Evolutionary conservation across 2,797 vertebrate species (phyloP), one percentile per base, ranked within the genome.

Genomic region (Catharus ustulatus): DNA sequence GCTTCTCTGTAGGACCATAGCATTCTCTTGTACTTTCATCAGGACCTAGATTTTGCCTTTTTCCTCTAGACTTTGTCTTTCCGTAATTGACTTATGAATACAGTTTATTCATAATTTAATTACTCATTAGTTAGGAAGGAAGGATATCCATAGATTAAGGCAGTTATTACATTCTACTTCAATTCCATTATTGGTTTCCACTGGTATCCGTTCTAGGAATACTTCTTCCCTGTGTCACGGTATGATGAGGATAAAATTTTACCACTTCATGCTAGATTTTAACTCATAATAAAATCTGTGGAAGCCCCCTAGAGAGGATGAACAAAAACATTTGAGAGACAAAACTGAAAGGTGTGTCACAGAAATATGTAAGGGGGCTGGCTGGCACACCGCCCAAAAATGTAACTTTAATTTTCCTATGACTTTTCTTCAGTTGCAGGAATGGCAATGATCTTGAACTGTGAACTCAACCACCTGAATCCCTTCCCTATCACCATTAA

Each of bases 371-470:
- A 57, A 59, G 10, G 15, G 34, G 21, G 11, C 11, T 57, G 58
- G 62, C 71, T 18, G 6, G 5, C 51, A 84, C 58, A 86, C 73
- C 87, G 52, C 29, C 57, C 29, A 52, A 73, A 75, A 87, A 59
- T 0, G 1, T 74, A 82, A 75, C 30, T 73, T 51, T 10, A 3
- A 74, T 74, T 83, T 89, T 66, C 59, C 76, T 43, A 32, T 92
- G 68, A 38, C 27, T 95, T 93, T 90, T 93, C 84, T 79, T 74
- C 96, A 99, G 99, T 99, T 98, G 99, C 99, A 98, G 98, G 97
- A 30, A 84, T 98, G 83, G 99, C 98, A 24, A 98, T 98, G 82
- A 94, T 91, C 64, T 97, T 99, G 82, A 99, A 99, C 95, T 99
- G 98, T 90, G 98, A 98, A 95, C 93, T 99, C 96, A 99, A 99